phyloP scores from a whole-genome alignment of 2,797 vertebrate species.

The Graptemys geographica region DNA sequence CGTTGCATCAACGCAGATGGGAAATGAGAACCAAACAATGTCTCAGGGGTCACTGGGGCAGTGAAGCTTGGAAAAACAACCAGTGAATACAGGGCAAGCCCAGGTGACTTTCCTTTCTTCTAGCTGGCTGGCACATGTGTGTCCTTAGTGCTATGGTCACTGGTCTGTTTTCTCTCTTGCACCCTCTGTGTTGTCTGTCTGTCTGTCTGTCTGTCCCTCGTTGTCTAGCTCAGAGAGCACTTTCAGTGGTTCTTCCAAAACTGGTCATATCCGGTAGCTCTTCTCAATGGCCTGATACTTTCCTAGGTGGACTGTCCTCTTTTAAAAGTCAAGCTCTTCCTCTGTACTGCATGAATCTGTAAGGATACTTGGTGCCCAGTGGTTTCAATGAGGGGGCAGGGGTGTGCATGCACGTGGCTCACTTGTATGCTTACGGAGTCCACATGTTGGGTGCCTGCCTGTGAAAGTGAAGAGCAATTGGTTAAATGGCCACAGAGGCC shows the following conservation, averaged over 20 bases:
- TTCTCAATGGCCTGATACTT: neutral
- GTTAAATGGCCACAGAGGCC: neutral
- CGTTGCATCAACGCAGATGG: slow-evolving; percentile 22
- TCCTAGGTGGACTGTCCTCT: slow-evolving; percentile 16
- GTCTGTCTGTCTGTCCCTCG: slow-evolving; percentile 8
- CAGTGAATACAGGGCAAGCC: neutral
- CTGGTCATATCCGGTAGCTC: neutral
- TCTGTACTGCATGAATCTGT: neutral
- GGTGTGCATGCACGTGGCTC: neutral
- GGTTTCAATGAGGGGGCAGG: neutral
- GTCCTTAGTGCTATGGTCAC: slow-evolving; percentile 36
- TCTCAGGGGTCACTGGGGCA: neutral
- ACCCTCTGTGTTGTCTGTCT: slow-evolving; percentile 33
- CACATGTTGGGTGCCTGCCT: too few relatives aligned
- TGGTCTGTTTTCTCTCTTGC: slow-evolving; percentile 58
- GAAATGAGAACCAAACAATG: neutral
- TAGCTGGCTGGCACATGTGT: neutral
- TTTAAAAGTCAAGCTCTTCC: neutral
- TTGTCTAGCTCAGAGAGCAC: slow-evolving; percentile 30
- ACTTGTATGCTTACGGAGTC: neutral
- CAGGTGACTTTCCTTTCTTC: neutral
- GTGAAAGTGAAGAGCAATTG: neutral
- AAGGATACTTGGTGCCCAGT: neutral
- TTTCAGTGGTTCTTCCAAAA: slow-evolving; percentile 42
- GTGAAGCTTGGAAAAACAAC: neutral